Base-by-base conservation (phyloP, 2,797 vertebrate species). In the Pipistrellus nathusii region DNA sequence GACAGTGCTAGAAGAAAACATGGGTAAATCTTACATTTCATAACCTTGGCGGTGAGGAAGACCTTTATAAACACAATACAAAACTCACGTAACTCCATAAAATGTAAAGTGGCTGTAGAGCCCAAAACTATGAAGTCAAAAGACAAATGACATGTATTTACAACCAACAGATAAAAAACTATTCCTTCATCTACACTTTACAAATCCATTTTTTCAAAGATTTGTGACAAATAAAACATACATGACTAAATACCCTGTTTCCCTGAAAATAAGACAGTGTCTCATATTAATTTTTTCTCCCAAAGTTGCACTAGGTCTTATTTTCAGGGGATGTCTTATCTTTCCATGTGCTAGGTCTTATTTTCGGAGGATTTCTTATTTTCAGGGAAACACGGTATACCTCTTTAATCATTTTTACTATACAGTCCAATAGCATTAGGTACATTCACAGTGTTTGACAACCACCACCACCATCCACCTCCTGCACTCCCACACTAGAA, bases 41-140 rank as follows among this genome's bases (percentile, higher is more conserved):
- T 20, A 85, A 62, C 69, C 41, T 46, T 30, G 0, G n/a, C 23
- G 27, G 8, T n/a, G 10, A 71, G 62, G 25, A 75, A 80, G 20
- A 89, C 25, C 53, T 85, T 82, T 68, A 51, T 75, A 57, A 93
- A 82, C 14, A 85, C 10, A 18, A 71, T n/a, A 85, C 46, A 88
- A 88, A 88, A 88, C 41, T 35, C 32, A 18, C 21, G 23, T 21
- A 23, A 77, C 12, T 32, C 35, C 41, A 44, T 57, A 71, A 48
- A 84, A 69, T 30, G 10, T 41, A 38, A 53, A 68, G 21, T 30
- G 11, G 66, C 78, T 71, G 1, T 59, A 27, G 0, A 48, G 23
- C 30, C 48, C 32, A 55, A 88, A 92, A 27, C 41, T 35, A 51
- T 44, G 8, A 44, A 84, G 51, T 83, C 25, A 30, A 64, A 93